A percentile compares a stretch with the other conserved stretches of the same genome.
Conservation (phyloP, 2,797 vertebrate species). For the Malurus leucopterus region DNA sequence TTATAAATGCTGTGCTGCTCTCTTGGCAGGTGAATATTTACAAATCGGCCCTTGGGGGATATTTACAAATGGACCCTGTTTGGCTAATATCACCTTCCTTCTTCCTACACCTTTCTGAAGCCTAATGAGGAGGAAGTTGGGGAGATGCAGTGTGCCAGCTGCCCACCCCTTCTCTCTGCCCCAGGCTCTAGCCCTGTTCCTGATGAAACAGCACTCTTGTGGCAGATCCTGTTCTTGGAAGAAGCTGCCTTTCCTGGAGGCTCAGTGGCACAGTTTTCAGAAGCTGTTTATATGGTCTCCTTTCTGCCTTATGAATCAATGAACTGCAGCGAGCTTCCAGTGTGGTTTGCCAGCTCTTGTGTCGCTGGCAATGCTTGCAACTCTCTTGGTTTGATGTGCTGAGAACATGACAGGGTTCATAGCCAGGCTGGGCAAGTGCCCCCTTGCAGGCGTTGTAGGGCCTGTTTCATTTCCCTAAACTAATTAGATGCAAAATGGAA, state of each 20-base stretch:
- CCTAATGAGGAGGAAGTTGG: fast-evolving
- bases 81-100: neutral
- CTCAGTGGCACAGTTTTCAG: neutral
- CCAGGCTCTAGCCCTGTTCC: neutral
- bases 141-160: neutral
- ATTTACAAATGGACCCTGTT: too few species aligned
- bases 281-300: neutral
- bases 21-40: neutral
- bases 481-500: neutral
- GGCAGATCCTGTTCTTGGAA: neutral
- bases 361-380: neutral
- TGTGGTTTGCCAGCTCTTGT: neutral
- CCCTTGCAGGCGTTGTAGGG: neutral
- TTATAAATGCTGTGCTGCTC: fast-evolving
- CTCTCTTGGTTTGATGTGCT: neutral
- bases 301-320: neutral
- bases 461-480: neutral
- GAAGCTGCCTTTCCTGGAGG: neutral
- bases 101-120: neutral
- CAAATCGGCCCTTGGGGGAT: fast-evolving
- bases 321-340: neutral
- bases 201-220: neutral
- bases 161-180: neutral
- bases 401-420: neutral
- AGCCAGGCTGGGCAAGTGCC: slow-evolving; percentile 14